Conservation (phyloP, 2,113 vertebrate species). For the Alligator mississippiensis region DNA sequence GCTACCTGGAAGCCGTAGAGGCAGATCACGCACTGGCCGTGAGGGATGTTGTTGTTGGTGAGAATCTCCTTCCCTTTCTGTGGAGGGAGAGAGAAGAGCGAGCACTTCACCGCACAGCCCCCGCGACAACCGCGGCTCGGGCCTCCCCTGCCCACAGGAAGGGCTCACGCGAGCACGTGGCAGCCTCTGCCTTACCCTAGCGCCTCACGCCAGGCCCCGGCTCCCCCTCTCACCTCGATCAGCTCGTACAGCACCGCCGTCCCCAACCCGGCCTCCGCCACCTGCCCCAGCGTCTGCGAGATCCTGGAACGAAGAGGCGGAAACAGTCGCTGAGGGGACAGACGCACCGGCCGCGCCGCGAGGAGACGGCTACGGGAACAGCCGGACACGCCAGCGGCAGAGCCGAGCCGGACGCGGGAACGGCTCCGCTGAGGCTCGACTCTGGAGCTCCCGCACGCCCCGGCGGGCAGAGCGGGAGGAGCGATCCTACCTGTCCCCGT, state of each 20-base stretch:
- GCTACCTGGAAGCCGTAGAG: slow-evolving; percentile 93
- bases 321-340: neutral
- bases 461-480: fast-evolving
- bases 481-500: neutral
- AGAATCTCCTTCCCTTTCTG: slow-evolving; percentile 98
- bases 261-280: slow-evolving; percentile 76
- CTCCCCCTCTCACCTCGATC: slow-evolving; percentile 79
- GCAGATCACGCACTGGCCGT: slow-evolving; percentile 96
- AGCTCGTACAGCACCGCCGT: slow-evolving; percentile 83
- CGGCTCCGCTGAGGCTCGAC: neutral
- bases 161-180: no score
- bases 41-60: slow-evolving; percentile 95
- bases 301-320: slow-evolving; percentile 71
- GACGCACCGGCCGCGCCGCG: neutral
- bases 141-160: neutral
- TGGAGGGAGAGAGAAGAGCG: neutral
- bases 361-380: neutral
- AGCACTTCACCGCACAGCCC: neutral
- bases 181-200: neutral
- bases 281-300: slow-evolving; percentile 69
- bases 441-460: neutral
- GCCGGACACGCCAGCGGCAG: neutral
- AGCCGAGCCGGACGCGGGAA: neutral
- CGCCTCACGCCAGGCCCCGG: neutral
- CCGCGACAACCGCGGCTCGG: neutral